These are phyloP conservation scores for Willowsia nigromaculata DNA, from an alignment of 2,888 invertebrate species.

Conservation along the genomic window DNA sequence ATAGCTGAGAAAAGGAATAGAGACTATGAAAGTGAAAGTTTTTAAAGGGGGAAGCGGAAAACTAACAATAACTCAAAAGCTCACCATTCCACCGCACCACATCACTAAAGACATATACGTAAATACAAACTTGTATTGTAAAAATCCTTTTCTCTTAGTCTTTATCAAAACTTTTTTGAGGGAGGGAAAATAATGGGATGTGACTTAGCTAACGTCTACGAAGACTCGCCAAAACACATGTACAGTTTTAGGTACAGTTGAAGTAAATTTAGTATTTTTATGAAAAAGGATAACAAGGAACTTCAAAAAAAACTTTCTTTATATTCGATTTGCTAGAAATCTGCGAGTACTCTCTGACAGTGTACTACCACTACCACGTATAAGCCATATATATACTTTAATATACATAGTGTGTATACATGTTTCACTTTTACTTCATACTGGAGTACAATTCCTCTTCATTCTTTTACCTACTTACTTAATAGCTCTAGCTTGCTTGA, in stretches of 20 bases:
- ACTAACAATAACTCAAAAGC: not conserved
- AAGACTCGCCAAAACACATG: not conserved
- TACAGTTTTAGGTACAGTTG: not conserved
- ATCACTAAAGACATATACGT: not conserved
- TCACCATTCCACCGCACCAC: not conserved
- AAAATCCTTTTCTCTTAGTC: not conserved
- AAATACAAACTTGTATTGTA: not conserved
- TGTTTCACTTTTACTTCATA: no score
- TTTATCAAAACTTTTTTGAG: not conserved
- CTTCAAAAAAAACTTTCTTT: not conserved
- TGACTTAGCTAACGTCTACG: not conserved
- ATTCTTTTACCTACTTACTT: not conserved
- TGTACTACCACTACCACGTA: no score
- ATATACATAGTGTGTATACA: no score
- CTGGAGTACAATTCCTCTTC: no score
- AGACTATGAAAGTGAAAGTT: not conserved
- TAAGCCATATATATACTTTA: no score
- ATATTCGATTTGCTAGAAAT: not conserved
- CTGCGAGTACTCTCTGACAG: not conserved
- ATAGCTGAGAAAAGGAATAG: not conserved
- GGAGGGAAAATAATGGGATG: not conserved
- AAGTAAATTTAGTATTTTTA: not conserved
- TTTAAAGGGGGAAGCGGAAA: not conserved
- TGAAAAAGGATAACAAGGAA: not conserved
- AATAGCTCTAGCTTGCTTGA: not conserved